These are phyloP conservation scores for Tachysurus vachellii DNA, from an alignment of 2,113 vertebrate species.

Conservation along the genomic window DNA sequence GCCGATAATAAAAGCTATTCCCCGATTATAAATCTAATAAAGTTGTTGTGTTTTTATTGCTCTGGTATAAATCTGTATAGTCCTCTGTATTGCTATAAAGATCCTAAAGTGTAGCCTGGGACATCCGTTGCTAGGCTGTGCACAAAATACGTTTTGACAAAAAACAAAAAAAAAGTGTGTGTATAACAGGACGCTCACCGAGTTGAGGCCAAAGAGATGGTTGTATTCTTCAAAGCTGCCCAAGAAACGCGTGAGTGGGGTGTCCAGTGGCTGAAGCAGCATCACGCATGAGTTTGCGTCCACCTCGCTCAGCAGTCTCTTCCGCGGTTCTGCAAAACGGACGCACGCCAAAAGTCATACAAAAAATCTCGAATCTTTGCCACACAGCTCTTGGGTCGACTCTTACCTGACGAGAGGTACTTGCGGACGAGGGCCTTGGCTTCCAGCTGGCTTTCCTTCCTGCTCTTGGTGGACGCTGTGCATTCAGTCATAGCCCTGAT, in stretches of 20 bases:
- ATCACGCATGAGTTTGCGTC: constrained; percentile 75
- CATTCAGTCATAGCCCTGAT: constrained; percentile 70
- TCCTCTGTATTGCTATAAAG: no score
- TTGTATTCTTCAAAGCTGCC: constrained; percentile 72
- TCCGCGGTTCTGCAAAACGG: constrained; percentile 71
- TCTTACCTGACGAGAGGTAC: constrained; percentile 73
- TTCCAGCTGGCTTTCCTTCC: constrained; percentile 59
- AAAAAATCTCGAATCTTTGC: background rate
- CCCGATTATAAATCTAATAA: background rate
- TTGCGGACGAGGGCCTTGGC: constrained; percentile 71
- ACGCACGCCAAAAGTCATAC: background rate
- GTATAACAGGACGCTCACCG: constrained; percentile 57
- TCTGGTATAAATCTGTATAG: no score
- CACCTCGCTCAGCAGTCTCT: constrained; percentile 73
- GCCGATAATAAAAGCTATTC: no score
- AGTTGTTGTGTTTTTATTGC: background rate
- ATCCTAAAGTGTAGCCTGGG: background rate
- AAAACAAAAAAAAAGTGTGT: background rate
- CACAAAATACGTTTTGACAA: no score
- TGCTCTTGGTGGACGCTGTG: constrained; percentile 59
- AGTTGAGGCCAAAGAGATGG: constrained; percentile 71
- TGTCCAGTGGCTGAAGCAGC: constrained; percentile 83
- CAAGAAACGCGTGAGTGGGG: constrained; percentile 77
- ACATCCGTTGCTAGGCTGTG: background rate
- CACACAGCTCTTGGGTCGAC: background rate